These are phyloP conservation scores for Nesogale talazaci DNA, from an alignment of 2,113 vertebrate species.

Conservation along the genomic window DNA sequence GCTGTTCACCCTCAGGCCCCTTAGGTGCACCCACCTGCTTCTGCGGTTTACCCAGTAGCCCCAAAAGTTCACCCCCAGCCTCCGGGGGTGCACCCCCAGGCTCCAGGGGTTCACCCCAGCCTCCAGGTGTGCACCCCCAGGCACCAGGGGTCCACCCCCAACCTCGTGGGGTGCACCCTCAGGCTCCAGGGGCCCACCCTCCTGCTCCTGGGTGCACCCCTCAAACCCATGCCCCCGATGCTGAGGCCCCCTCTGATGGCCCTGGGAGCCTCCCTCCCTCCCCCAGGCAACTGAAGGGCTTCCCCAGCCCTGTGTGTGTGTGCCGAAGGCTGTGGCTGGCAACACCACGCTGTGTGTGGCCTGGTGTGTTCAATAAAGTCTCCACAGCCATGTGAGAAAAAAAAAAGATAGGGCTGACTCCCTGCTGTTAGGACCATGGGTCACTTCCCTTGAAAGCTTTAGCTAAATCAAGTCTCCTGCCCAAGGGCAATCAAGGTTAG, in stretches of 20 bases:
- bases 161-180: constrained; percentile 76
- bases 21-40: constrained; percentile 56
- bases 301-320: neutral
- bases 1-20: constrained; percentile 58
- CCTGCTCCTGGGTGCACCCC: constrained; percentile 80
- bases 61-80: constrained; percentile 59
- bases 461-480: no score
- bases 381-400: no score
- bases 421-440: no score
- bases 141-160: constrained; percentile 64
- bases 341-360: constrained; percentile 5
- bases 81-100: constrained; percentile 34
- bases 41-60: no score
- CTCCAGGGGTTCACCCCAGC: constrained; percentile 81
- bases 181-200: constrained; percentile 82
- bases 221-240: constrained; percentile 91
- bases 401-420: no score
- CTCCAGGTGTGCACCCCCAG: constrained; percentile 58
- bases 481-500: no score
- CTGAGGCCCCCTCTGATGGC: constrained; percentile 90
- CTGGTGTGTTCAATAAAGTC: constrained; percentile 79
- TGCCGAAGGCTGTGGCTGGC: neutral
- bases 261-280: constrained; percentile 89
- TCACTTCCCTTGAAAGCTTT: no score
- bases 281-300: constrained; percentile 82